Percentiles rank a stretch among this genome's conserved stretches.
phyloP scores from a whole-genome alignment of 2,797 vertebrate species.

The Rhinella marina region DNA sequence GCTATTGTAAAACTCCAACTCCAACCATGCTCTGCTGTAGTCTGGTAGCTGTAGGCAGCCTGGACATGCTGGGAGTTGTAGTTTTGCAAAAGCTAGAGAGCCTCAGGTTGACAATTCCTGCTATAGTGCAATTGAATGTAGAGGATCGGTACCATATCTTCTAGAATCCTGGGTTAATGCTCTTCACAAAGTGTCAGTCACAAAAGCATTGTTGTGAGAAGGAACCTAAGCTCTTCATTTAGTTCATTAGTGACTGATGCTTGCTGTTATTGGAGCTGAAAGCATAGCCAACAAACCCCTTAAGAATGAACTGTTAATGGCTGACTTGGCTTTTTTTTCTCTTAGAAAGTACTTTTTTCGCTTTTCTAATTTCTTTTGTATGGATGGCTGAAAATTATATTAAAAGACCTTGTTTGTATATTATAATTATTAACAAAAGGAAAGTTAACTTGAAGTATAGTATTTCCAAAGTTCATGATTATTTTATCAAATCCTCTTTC shows the following conservation, averaged over 20 bases:
- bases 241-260: slow-evolving; percentile 54
- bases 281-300: slow-evolving; percentile 48
- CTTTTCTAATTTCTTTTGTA: not conserved
- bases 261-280: slow-evolving; percentile 50
- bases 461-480: not conserved
- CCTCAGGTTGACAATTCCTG: too few species aligned
- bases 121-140: not conserved
- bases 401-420: not conserved
- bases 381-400: not conserved
- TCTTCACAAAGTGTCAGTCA: slow-evolving; percentile 21
- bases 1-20: too few species aligned
- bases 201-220: slow-evolving; percentile 20
- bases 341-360: slow-evolving; percentile 11
- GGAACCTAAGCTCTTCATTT: slow-evolving; percentile 30
- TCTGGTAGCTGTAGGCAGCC: too few species aligned
- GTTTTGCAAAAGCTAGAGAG: too few species aligned
- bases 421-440: not conserved
- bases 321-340: slow-evolving; percentile 41
- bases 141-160: not conserved
- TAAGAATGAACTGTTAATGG: slow-evolving; percentile 41
- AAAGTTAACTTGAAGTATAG: not conserved
- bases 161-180: slow-evolving; percentile 6
- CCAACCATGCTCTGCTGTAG: too few species aligned
- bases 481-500: not conserved
- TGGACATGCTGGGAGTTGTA: too few species aligned